Conservation (phyloP, 2,797 vertebrate species). For the Trachurus trachurus region DNA sequence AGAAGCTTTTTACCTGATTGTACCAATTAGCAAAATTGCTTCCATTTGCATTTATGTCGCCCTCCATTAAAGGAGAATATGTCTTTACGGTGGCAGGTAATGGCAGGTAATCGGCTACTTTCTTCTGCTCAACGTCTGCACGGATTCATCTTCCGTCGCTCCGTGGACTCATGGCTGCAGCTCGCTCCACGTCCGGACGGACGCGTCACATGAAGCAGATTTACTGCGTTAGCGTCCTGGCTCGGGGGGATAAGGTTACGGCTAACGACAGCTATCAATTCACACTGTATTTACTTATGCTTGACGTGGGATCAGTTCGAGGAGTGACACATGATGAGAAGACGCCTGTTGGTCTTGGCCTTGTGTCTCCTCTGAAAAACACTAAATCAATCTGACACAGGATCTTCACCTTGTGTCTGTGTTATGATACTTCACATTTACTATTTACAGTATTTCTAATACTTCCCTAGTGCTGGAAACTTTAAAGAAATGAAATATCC, state of each 20-base stretch:
- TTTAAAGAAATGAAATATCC: too few species aligned
- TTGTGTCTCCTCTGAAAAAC: conserved; percentile 27
- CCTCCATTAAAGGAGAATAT: conserved; percentile 41
- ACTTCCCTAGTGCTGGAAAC: too few species aligned
- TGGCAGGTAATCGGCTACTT: conserved; percentile 48
- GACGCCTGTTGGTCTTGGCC: conserved; percentile 47
- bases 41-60: conserved; percentile 50
- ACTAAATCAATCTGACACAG: conserved; percentile 19
- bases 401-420: not conserved
- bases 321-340: conserved; percentile 52
- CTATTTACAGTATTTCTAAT: too few species aligned
- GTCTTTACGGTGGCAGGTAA: too few species aligned
- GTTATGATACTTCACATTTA: too few species aligned
- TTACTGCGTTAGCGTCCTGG: conserved; percentile 50
- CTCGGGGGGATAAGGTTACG: conserved; percentile 61
- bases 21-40: conserved; percentile 58
- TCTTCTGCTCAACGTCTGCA: conserved; percentile 40
- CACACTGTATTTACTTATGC: conserved; percentile 54
- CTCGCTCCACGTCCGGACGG: conserved; percentile 29
- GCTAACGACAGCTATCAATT: conserved; percentile 62
- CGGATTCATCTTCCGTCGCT: conserved; percentile 23
- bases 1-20: conserved; percentile 37
- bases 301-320: conserved; percentile 41
- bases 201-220: conserved; percentile 41
- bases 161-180: conserved; percentile 29